Evolutionary conservation across 2,797 vertebrate species (phyloP), one percentile per base, ranked within the genome.

Genomic region (Clarias pachynema): DNA sequence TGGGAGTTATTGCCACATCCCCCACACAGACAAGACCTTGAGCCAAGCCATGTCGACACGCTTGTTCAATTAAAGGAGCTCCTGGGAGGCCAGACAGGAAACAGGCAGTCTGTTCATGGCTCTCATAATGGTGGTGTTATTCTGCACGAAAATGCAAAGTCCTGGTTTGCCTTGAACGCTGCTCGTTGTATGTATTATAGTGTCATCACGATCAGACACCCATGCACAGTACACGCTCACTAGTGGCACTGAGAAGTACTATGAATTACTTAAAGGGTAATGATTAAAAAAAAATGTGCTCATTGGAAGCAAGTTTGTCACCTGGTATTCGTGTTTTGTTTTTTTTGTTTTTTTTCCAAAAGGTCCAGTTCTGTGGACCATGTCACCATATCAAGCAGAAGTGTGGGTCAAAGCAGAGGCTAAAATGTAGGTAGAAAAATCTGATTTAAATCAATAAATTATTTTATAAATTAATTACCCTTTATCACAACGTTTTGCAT

Each of bases 201-300:
- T 66, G 31, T 72, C 65, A 29, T 72, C 65, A 34, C 44, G 8
- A 29, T 20, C 34, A 65, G 20, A 81, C 60, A 49, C 60, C n/a
- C 78, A 16, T 20, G 18, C 34, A 80, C 24, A 80, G 49, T 14
- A 80, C 79, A 81, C 79, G 31, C 77, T 40, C 57, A 79, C 14
- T 79, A 60, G 29, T 77, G 12, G 31, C 31, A 62, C 20, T 62
- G 12, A 7, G 31, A 79, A 8, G 57, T 62, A 37, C 6, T 26
- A 34, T 31, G 6, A 18, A 24, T 60, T 4, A 9, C 49, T 57
- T 18, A 34, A 12, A 24, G 53, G 4, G 4, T 22, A 62, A 40
- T 7, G 34, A 62, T 44, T 62, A n/a, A n/a, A 0, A 29, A 29
- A 37, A 24, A 65, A n/a, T 8, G 8, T 57, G 56, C 20, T 31